A percentile compares a stretch with the other conserved stretches of the same genome.
phyloP scores from a whole-genome alignment of 2,113 vertebrate species.

The Gorilla gorilla region DNA sequence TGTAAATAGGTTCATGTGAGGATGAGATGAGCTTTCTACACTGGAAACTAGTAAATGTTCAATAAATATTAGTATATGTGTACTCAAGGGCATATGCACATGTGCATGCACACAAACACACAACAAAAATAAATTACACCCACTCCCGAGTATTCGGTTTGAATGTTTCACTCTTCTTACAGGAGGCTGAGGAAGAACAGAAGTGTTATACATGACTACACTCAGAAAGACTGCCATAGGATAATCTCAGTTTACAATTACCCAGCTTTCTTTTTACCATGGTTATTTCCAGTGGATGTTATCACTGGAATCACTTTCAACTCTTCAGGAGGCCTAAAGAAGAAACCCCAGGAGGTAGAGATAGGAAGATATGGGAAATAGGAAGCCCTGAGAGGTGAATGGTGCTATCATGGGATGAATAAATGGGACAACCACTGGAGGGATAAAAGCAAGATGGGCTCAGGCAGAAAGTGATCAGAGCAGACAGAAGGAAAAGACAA shows the following conservation, averaged over 20 bases:
- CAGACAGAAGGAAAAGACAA: not conserved
- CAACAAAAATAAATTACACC: not conserved
- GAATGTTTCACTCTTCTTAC: slow-evolving; percentile 37
- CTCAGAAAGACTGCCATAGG: not conserved
- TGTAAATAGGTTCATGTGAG: not conserved
- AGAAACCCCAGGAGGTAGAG: not conserved
- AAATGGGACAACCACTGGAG: not conserved
- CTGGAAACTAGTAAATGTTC: not conserved
- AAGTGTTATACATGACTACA: not conserved
- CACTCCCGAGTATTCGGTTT: not conserved
- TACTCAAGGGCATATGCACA: not conserved
- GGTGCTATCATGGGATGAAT: not conserved
- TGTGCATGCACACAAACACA: not conserved
- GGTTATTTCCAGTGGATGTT: not conserved
- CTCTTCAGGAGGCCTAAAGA: not conserved
- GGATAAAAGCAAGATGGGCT: not conserved
- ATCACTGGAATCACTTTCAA: not conserved
- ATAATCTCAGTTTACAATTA: not conserved
- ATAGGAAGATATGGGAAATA: not conserved
- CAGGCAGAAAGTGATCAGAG: not conserved
- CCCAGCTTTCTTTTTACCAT: not conserved
- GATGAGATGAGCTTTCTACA: not conserved
- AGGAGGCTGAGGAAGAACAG: not conserved
- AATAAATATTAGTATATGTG: not conserved
- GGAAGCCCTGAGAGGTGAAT: not conserved